phyloP scores from a whole-genome alignment of 2,113 vertebrate species.

The Ammodytes dubius region DNA sequence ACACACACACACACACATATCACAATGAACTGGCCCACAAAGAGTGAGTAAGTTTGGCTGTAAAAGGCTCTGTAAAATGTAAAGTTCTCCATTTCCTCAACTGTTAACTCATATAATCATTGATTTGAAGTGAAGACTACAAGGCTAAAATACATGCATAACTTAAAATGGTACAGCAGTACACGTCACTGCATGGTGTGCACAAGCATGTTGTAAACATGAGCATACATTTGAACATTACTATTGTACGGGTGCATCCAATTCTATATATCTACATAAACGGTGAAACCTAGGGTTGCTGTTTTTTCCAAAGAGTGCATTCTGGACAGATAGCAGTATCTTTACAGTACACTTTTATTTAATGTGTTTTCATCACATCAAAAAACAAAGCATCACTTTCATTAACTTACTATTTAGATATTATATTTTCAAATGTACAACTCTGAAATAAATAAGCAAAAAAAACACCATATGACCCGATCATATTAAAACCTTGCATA shows the following conservation, averaged over 20 bases:
- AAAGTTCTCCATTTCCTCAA: not conserved
- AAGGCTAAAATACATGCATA: not conserved
- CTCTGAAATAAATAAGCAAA: not conserved
- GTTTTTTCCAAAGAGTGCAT: too few relatives aligned
- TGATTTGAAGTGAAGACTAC: too few relatives aligned
- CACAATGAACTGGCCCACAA: not conserved
- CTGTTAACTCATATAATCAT: not conserved
- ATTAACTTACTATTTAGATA: not conserved
- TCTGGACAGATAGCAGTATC: too few relatives aligned
- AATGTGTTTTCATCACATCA: not conserved
- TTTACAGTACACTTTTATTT: not conserved
- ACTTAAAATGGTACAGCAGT: too few relatives aligned
- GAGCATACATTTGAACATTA: not conserved
- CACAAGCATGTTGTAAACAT: not conserved
- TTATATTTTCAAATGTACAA: not conserved
- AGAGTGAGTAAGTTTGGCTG: not conserved
- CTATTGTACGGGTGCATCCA: not conserved
- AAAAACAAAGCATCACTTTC: not conserved
- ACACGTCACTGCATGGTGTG: not conserved
- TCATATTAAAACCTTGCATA: not conserved
- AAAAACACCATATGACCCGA: not conserved
- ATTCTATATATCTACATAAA: not conserved
- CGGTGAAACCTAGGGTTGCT: too few relatives aligned
- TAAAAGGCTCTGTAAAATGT: too few relatives aligned
- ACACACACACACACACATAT: not conserved